phyloP scores from a whole-genome alignment of 1,140 invertebrate genomes.

The Bombus confusus region DNA sequence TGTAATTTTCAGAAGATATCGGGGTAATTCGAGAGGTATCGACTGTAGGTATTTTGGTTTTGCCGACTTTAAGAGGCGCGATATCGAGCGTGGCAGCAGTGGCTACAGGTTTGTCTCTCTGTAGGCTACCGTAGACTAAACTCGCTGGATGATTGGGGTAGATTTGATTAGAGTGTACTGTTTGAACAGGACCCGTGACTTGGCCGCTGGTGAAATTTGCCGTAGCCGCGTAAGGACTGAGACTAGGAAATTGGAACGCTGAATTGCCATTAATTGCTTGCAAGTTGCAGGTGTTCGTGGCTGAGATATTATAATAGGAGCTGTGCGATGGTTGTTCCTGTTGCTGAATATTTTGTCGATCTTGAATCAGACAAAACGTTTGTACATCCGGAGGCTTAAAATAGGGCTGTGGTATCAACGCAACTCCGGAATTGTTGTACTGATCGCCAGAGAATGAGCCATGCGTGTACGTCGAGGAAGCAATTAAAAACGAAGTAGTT shows the following conservation, averaged over 20 bases:
- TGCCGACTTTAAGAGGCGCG: conserved; percentile 32
- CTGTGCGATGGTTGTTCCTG: conserved; percentile 47
- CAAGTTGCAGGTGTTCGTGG: conserved; percentile 65
- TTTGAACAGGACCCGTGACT: conserved; percentile 41
- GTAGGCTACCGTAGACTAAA: conserved; percentile 45
- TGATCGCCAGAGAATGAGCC: conserved; percentile 66
- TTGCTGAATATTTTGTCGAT: conserved; percentile 61
- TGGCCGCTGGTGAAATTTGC: conserved; percentile 57
- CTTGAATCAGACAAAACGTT: conserved; percentile 69
- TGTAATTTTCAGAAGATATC: conserved; percentile 29
- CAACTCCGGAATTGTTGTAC: conserved; percentile 64
- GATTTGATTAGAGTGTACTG: conserved; percentile 52
- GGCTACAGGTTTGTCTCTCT: conserved; percentile 53
- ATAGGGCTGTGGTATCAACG: conserved; percentile 70
- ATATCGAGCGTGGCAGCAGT: conserved; percentile 17
- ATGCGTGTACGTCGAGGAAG: conserved; percentile 67
- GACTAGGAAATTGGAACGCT: conserved; percentile 60
- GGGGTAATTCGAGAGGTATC: conserved; percentile 24
- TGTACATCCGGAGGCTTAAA: conserved; percentile 73
- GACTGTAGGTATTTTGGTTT: conserved; percentile 31
- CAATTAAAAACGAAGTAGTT: conserved; percentile 67
- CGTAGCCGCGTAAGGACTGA: conserved; percentile 58
- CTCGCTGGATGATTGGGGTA: conserved; percentile 64
- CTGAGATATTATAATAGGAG: conserved; percentile 69
- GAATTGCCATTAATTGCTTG: conserved; percentile 68